Base-by-base conservation (phyloP, 2,113 vertebrate species). In the Dasyornis broadbenti region DNA sequence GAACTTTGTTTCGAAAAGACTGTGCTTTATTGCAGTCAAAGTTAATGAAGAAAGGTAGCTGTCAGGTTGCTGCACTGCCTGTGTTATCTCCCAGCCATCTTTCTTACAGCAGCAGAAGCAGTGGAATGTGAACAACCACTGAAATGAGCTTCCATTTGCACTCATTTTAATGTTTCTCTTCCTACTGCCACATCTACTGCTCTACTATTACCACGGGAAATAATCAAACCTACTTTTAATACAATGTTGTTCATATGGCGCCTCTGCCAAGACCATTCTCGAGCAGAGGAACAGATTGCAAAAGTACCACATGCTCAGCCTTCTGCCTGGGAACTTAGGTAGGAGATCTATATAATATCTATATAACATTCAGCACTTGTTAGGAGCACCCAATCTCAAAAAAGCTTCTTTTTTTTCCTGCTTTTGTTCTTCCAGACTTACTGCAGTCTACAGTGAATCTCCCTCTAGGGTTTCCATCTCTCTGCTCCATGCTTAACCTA, bases 1-100 rank as follows among this genome's bases (percentile, higher is more conserved):
- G 86, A 96, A 82, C 94, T 90, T 94, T 91, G 77, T 92, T 96
- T 97, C 89, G 31, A 92, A 96, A 81, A 80, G 68, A 52, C 80
- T 80, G 66, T 73, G 35, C 71, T 96, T 97, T 95, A 91, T 85
- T 92, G 92, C 79, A 42, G 45, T 26, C 49, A 76, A 30, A 76
- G 82, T 91, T 39, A 81, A 82, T 94, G 77, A 83, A 83, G 81
- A 69, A 78, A 89, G 84, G 75, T 69, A 79, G 87, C 86, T 94
- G 93, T 77, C 84, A 81, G 54, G 35, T 35, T 40, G 22, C 66
- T 23, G 35, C 6, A 5, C 44, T 14, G 35, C 28, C 53, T 8
- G n/a, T 24, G 27, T 50, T 82, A 30, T 42, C 47, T 81, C 82
- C 68, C 88, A 86, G 72, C 11, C 85, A 49, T 69, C 7, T 26